phyloP scores from a whole-genome alignment of 2,888 invertebrate species.

The Galerucella pusilla region DNA sequence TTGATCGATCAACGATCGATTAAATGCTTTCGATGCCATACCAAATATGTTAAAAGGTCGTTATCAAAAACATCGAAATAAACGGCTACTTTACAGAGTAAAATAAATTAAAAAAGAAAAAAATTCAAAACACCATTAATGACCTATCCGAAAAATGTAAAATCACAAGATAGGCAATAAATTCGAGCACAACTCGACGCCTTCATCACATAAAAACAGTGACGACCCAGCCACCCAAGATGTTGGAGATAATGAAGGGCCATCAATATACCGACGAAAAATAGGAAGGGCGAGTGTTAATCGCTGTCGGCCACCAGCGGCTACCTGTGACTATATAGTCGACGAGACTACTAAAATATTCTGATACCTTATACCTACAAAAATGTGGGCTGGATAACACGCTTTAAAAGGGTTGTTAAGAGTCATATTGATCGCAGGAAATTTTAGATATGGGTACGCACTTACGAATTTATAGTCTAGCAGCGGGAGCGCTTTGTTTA shows the following conservation, averaged over 20 bases:
- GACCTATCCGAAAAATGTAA: conserved; percentile 18
- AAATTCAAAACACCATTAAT: conserved; percentile 16
- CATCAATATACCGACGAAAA: conserved; percentile 13
- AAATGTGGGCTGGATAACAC: neutral
- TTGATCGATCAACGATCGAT: too few relatives aligned
- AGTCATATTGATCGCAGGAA: neutral
- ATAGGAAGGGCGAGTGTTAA: conserved; percentile 13
- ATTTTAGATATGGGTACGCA: neutral
- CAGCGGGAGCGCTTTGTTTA: neutral
- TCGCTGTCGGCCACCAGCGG: neutral
- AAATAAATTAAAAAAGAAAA: conserved; percentile 7
- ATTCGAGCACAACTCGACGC: conserved; percentile 22
- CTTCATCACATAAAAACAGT: conserved; percentile 7
- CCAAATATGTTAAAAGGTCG: neutral
- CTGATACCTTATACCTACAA: neutral
- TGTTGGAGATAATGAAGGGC: conserved; percentile 21
- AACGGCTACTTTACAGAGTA: conserved; percentile 7
- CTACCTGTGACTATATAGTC: neutral
- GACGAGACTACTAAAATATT: neutral
- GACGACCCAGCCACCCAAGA: conserved; percentile 22
- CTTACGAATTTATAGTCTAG: neutral
- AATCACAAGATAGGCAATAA: conserved; percentile 20
- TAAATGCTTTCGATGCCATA: neutral
- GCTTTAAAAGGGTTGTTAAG: neutral
- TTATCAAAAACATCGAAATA: neutral